phyloP scores from a whole-genome alignment of 2,888 invertebrate genomes.

The Andrena flavipes region DNA sequence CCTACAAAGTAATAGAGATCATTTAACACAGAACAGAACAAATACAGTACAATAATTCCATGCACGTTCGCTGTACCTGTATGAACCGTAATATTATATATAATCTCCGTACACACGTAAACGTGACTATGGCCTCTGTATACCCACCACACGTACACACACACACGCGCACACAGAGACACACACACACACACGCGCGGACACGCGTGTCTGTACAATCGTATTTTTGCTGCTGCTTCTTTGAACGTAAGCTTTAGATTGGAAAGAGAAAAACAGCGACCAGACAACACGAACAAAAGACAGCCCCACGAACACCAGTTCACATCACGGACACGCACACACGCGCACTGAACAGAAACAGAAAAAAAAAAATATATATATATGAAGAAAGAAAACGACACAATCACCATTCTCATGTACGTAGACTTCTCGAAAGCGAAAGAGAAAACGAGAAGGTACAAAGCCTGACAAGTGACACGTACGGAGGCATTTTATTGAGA shows the following conservation, averaged over 20 bases:
- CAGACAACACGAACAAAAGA: conserved; percentile 62
- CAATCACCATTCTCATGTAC: conserved; percentile 61
- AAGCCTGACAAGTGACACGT: conserved; percentile 71
- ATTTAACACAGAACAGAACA: conserved; percentile 23
- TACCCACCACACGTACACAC: conserved; percentile 26
- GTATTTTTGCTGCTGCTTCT: conserved; percentile 81
- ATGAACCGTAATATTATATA: conserved; percentile 78
- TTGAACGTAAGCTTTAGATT: conserved; percentile 82
- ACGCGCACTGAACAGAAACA: conserved; percentile 11
- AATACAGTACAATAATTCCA: conserved; percentile 72
- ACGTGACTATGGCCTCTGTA: conserved; percentile 68
- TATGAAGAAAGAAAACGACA: conserved; percentile 22
- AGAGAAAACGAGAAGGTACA: conserved; percentile 61
- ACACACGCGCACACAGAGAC: conserved; percentile 14
- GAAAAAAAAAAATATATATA: not conserved
- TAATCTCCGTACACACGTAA: conserved; percentile 58
- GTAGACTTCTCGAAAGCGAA: conserved; percentile 57
- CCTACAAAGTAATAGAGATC: conserved; percentile 16
- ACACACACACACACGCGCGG: conserved; percentile 35
- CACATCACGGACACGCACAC: conserved; percentile 4
- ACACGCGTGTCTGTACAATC: conserved; percentile 59
- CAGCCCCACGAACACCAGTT: conserved; percentile 34
- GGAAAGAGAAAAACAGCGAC: conserved; percentile 60
- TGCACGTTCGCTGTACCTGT: conserved; percentile 84
- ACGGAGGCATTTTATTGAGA: conserved; percentile 85